These are phyloP conservation scores for Taenioides sp. DNA, from an alignment of 2,797 vertebrate genomes.

Conservation along the genomic window DNA sequence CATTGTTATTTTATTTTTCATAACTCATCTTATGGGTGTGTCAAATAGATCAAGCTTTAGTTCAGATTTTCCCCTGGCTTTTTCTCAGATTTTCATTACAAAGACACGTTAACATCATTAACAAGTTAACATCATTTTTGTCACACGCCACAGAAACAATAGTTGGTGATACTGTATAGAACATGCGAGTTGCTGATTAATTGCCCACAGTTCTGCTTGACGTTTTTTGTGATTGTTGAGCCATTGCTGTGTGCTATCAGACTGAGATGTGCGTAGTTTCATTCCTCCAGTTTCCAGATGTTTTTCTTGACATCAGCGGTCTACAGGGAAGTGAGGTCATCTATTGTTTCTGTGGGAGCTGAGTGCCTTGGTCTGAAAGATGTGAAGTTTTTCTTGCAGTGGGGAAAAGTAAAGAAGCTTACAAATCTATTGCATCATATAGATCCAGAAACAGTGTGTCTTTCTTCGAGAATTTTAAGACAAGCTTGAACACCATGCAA, in stretches of 20 bases:
- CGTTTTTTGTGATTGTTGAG: constrained; percentile 5
- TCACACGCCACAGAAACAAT: background rate
- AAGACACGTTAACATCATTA: background rate
- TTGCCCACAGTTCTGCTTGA: constrained; percentile 10
- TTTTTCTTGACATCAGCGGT: constrained; percentile 53
- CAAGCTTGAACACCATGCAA: constrained; percentile 3
- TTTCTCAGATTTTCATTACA: background rate
- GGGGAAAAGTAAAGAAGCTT: constrained; percentile 16
- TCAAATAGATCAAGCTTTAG: background rate
- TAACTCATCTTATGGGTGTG: background rate
- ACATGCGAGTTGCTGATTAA: background rate
- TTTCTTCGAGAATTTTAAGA: background rate
- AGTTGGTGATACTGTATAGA: background rate
- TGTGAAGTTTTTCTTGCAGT: constrained; percentile 13
- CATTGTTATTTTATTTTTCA: background rate
- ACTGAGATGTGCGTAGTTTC: constrained; percentile 46
- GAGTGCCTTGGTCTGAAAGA: constrained; percentile 46
- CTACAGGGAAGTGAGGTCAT: constrained; percentile 68
- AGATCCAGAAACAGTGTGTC: background rate
- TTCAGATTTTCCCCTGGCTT: background rate
- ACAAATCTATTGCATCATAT: constrained; percentile 7
- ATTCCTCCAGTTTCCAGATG: constrained; percentile 66
- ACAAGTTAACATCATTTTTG: background rate
- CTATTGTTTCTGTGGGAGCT: constrained; percentile 58
- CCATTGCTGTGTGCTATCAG: constrained; percentile 35